Base-by-base conservation (phyloP, 2,888 invertebrate genomes). In the Heliconius erato region DNA sequence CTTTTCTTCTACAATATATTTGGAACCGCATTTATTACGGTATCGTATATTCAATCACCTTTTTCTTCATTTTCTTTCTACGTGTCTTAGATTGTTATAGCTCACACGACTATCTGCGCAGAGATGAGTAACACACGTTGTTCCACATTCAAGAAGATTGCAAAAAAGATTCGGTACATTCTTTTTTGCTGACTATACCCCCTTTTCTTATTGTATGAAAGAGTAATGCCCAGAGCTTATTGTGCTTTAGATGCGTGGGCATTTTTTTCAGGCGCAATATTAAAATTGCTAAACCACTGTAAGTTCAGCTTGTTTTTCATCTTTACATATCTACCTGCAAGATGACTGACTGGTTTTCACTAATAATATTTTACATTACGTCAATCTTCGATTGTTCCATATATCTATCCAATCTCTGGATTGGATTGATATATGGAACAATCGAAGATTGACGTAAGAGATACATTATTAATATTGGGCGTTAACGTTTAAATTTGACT, bases 141-240 rank as follows among this genome's bases (percentile, higher is more conserved):
- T 49, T 44, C 78, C 65, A 78, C 28, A 78, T 78, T 78, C 32
- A 68, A 78, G 78, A 67, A 78, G 78, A 78, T 67, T 78, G 67
- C 78, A 32, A 65, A 78, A 78, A 65, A 78, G 44, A 49, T 68
- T 68, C 49, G 44, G 78, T 78, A 78, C 14, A 26, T 28, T 28
- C 26, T 78, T 68, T 67, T 40, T 63, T 63, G 32, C 76, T 72
- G 59, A 63, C 59, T 63, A 76, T 63, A 59, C 63, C 40, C n/a
- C 63, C 49, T n/a, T 78, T 49, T 68, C 67, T 78, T 78, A 78
- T 78, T 68, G 40, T 68, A 78, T 67, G 28, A 78, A 68, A 78
- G 67, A 78, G 67, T 12, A 49, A 68, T 44, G 67, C 23, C 28
- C 44, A 67, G 28, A 67, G 78, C 28, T 49, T 78, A 68, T 78